A percentile compares a stretch with the other conserved stretches of the same genome.
phyloP scores from a whole-genome alignment of 2,888 invertebrate species.

The Lithophane leautieri region DNA sequence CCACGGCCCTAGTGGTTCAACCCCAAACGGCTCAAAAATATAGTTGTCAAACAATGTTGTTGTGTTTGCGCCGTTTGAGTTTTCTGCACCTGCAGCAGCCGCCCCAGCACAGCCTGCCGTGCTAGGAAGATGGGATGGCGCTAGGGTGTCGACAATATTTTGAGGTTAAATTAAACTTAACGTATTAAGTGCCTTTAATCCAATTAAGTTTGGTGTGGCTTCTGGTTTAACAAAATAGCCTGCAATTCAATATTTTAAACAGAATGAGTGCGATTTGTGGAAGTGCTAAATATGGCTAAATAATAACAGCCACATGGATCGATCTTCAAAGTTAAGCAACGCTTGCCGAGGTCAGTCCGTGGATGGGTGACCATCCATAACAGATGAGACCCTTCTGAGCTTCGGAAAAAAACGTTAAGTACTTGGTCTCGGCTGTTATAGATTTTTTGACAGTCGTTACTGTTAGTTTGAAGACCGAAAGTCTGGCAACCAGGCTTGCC shows the following conservation, averaged over 20 bases:
- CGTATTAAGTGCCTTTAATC: conserved; percentile 10
- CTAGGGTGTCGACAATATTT: too few species aligned
- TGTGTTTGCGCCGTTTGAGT: too few species aligned
- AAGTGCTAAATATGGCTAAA: not conserved
- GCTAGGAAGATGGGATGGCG: too few species aligned
- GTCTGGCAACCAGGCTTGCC: too few species aligned
- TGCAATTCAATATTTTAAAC: not conserved
- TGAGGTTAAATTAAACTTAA: conserved; percentile 6
- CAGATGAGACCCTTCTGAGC: not conserved
- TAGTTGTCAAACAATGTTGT: too few species aligned
- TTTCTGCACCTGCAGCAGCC: too few species aligned
- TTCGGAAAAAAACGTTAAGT: too few species aligned
- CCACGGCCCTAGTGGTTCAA: too few species aligned
- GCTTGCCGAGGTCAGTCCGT: not conserved
- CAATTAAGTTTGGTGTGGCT: conserved; percentile 2
- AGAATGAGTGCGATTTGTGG: not conserved
- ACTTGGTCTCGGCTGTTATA: not conserved
- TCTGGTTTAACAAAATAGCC: not conserved
- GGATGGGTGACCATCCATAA: not conserved
- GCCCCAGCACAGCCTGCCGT: too few species aligned
- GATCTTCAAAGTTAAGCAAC: not conserved
- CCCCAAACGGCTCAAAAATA: too few species aligned
- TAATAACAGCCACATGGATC: not conserved
- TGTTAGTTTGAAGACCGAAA: not conserved
- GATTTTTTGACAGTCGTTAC: too few species aligned